Conservation (phyloP, 2,797 vertebrate species). For the Enteromius argenteus region DNA sequence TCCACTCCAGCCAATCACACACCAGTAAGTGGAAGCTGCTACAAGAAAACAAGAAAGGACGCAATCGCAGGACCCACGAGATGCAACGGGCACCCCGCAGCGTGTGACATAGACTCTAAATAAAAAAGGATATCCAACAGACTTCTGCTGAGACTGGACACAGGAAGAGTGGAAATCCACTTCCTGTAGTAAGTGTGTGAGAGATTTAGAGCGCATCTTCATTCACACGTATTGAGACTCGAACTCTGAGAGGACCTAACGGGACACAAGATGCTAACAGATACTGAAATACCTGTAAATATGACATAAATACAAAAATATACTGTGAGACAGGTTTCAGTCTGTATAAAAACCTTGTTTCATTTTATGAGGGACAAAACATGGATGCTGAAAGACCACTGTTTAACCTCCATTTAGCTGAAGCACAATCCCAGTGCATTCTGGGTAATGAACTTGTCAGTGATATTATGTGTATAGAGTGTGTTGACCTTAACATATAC, state of each 20-base stretch:
- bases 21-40: constrained; percentile 94
- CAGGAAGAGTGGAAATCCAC: constrained; percentile 44
- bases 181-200: constrained; percentile 33
- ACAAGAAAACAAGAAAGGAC: constrained; percentile 97
- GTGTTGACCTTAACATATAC: constrained; percentile 46
- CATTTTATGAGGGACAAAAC: constrained; percentile 38
- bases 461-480: constrained; percentile 44
- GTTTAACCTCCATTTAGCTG: constrained; percentile 42
- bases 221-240: constrained; percentile 47
- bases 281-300: constrained; percentile 56
- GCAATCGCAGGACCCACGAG: constrained; percentile 99
- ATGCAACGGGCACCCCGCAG: constrained; percentile 96
- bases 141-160: constrained; percentile 66
- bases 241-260: constrained; percentile 27
- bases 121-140: constrained; percentile 52
- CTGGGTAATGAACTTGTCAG: constrained; percentile 34
- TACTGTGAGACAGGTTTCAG: constrained; percentile 34
- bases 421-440: constrained; percentile 51
- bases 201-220: constrained; percentile 22
- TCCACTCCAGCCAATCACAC: constrained; percentile 73
- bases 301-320: constrained; percentile 45
- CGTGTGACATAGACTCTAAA: constrained; percentile 81
- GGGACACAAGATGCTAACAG: constrained; percentile 28
- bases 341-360: constrained; percentile 31
- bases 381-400: constrained; percentile 38